Evolutionary conservation across 1,140 invertebrate genomes (phyloP).

Genomic region (Drosophila persimilis): DNA sequence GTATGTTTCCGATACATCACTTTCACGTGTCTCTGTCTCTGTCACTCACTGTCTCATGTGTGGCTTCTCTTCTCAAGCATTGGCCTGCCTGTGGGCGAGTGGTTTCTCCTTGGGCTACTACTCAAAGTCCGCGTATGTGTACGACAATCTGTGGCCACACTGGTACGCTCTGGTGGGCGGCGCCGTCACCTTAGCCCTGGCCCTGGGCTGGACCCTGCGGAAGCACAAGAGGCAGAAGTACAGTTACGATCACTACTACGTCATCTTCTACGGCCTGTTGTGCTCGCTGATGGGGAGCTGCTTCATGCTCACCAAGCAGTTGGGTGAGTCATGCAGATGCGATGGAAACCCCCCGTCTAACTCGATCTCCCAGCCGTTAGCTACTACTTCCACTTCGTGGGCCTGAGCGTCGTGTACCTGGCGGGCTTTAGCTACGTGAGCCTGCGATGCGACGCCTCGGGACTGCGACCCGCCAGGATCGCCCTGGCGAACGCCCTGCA

Average conservation of each 20-base stretch:
- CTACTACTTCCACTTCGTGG: slow-evolving; percentile 74
- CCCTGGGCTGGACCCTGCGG: slow-evolving; percentile 60
- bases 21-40: neutral
- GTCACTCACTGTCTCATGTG: neutral
- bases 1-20: slow-evolving; percentile 18
- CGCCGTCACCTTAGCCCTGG: slow-evolving; percentile 36
- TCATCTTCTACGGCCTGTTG: slow-evolving; percentile 72
- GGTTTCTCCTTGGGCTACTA: slow-evolving; percentile 74
- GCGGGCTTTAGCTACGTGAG: slow-evolving; percentile 70
- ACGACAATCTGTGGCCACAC: slow-evolving; percentile 72
- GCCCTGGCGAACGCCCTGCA: slow-evolving; percentile 64
- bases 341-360: neutral
- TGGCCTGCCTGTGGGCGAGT: slow-evolving; percentile 64
- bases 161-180: slow-evolving; percentile 62
- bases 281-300: slow-evolving; percentile 71
- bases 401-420: slow-evolving; percentile 61
- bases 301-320: slow-evolving; percentile 72
- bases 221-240: slow-evolving; percentile 63
- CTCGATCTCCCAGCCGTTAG: slow-evolving; percentile 48
- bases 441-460: slow-evolving; percentile 59
- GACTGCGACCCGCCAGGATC: slow-evolving; percentile 56
- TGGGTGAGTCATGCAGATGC: slow-evolving; percentile 51
- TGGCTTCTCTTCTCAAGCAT: slow-evolving; percentile 24
- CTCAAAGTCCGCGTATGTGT: slow-evolving; percentile 69
- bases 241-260: slow-evolving; percentile 72